A percentile compares a stretch with the other conserved stretches of the same genome.
Conservation (phyloP, 2,888 invertebrate species). For the Heliconius hortense region DNA sequence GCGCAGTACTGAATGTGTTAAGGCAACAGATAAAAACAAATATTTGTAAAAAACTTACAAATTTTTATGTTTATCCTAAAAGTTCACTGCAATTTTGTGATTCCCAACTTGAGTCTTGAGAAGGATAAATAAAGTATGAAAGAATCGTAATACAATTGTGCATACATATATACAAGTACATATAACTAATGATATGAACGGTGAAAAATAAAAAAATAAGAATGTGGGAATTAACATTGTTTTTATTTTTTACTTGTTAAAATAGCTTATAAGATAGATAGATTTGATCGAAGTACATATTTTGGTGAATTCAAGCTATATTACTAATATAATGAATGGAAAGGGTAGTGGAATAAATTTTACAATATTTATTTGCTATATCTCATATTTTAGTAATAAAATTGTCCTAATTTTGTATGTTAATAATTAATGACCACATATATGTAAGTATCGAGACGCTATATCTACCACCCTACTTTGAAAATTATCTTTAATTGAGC, state of each 20-base stretch:
- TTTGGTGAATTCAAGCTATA: slow-evolving; percentile 6
- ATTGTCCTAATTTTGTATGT: neutral
- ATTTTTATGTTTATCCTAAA: slow-evolving; percentile 8
- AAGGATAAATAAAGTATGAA: neutral
- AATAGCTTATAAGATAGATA: neutral
- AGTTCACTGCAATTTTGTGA: neutral
- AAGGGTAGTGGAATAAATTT: neutral
- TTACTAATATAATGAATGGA: slow-evolving; percentile 3
- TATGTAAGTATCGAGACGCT: neutral
- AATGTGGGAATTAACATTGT: slow-evolving; percentile 6
- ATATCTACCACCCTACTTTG: slow-evolving; percentile 22
- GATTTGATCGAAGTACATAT: slow-evolving; percentile 1
- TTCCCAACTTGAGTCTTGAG: neutral
- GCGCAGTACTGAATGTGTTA: neutral
- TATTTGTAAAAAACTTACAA: slow-evolving; percentile 14
- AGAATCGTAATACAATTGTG: neutral
- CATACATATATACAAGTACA: neutral
- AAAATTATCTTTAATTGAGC: slow-evolving; percentile 22
- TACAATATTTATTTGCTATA: neutral
- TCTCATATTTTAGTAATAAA: neutral
- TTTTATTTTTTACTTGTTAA: slow-evolving; percentile 11
- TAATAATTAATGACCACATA: slow-evolving; percentile 16
- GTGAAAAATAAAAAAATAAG: slow-evolving; percentile 9
- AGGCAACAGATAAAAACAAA: slow-evolving; percentile 1
- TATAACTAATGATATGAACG: neutral